phyloP scores from a whole-genome alignment of 2,888 invertebrate genomes.

The Sarcophaga carnaria region DNA sequence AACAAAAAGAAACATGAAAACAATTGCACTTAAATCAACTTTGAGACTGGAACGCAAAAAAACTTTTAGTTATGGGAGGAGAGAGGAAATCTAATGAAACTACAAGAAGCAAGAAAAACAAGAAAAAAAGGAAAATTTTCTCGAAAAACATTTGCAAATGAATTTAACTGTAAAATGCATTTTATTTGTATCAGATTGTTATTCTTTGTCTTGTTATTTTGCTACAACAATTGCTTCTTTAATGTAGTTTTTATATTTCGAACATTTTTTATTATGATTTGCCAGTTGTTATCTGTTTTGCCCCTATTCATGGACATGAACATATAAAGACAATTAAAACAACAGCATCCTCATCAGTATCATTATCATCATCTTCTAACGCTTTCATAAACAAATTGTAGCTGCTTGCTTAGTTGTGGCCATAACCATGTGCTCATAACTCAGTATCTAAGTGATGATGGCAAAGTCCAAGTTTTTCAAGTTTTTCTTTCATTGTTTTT shows the following conservation, averaged over 20 bases:
- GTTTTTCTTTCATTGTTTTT: neutral
- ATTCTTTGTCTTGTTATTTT: neutral
- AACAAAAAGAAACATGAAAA: neutral
- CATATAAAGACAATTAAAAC: conserved; percentile 40
- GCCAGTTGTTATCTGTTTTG: neutral
- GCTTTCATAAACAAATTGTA: conserved; percentile 9
- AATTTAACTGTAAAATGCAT: neutral
- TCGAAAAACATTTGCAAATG: conserved; percentile 19
- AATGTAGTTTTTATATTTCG: conserved; percentile 9
- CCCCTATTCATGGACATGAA: conserved; percentile 21
- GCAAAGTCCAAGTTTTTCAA: conserved; percentile 11
- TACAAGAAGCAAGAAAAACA: neutral
- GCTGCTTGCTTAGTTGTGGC: neutral
- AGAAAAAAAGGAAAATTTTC: neutral
- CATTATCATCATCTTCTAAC: neutral
- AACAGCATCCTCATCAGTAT: conserved; percentile 2
- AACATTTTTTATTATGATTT: neutral
- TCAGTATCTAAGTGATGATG: neutral
- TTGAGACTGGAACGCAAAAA: neutral
- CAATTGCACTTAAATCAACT: neutral
- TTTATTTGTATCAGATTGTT: neutral
- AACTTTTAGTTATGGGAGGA: neutral
- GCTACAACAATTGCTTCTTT: neutral
- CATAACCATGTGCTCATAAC: neutral
- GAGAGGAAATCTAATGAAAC: no score